Conservation (phyloP, 2,113 vertebrate genomes). For the Meleagris gallopavo region DNA sequence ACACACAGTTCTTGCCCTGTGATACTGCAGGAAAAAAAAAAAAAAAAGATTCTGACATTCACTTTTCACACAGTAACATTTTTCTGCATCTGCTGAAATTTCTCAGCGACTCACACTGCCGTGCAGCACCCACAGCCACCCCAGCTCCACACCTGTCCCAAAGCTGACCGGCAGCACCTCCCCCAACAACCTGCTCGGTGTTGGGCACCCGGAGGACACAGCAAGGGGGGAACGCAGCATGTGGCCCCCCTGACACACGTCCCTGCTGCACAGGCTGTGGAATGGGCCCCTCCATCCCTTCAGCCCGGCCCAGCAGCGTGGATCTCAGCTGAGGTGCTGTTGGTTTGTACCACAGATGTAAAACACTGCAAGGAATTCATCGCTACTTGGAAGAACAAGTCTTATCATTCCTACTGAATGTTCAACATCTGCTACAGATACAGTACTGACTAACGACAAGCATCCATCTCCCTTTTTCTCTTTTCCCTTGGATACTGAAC, state of each 20-base stretch:
- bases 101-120: background rate
- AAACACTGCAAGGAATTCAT: background rate
- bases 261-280: background rate
- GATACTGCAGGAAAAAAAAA: no score
- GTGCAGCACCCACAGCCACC: rapidly evolving
- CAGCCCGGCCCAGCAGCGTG: background rate
- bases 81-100: rapidly evolving
- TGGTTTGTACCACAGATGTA: rapidly evolving
- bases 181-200: no score
- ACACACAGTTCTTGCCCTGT: background rate
- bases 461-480: background rate
- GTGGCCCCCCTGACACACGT: no score
- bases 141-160: background rate
- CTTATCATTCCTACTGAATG: background rate
- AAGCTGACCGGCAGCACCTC: background rate
- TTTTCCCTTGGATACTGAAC: background rate
- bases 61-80: rapidly evolving
- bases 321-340: rapidly evolving
- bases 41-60: background rate
- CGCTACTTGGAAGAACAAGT: background rate
- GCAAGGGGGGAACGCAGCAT: no score
- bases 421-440: background rate
- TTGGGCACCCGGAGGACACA: no score
- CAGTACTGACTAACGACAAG: background rate
- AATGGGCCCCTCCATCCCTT: background rate